Evolutionary conservation across 2,888 invertebrate species (phyloP), one percentile per base, ranked within the genome.

Genomic region (Bellardia pandia): DNA sequence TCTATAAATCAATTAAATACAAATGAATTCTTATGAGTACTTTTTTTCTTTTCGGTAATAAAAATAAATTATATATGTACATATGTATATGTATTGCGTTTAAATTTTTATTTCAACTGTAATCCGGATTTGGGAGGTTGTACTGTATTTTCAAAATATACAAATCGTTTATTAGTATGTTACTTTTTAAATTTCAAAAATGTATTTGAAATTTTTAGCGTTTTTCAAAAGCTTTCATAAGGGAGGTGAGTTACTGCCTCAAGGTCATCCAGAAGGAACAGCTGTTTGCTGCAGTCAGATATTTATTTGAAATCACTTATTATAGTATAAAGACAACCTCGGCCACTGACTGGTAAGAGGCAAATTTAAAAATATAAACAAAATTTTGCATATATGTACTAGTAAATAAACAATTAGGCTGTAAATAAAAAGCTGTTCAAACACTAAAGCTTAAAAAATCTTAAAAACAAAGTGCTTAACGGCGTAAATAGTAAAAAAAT

Each of bases 321-420:
- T 51, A 51, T 51, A 51, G 51, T 51, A 51, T 51, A 51, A n/a
- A 51, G n/a, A n/a, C 51, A 51, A 51, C 51, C 51, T 51, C n/a
- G 51, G 13, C n/a, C 51, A n/a, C 51, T 51, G 13, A 45, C 45
- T 45, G 51, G 51, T 51, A 51, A n/a, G 51, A 51, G 51, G n/a
- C 51, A 51, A 51, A n/a, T n/a, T n/a, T 51, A 51, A 51, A 51
- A 51, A 51, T 51, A 51, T 51, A 51, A 51, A 51, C 51, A 51
- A 51, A n/a, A 51, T 51, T n/a, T n/a, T 51, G 51, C n/a, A 51
- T 14, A 48, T 48, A n/a, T n/a, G n/a, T n/a, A 48, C 2, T 37
- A 48, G n/a, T 5, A 5, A 4, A 51, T 4, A 51, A 9, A 11
- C 45, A 11, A 13, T 51, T 51, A 1, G 9, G 51, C 14, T 51